Conservation (phyloP, 1,140 invertebrate genomes). For the Zaprionus davidi region DNA sequence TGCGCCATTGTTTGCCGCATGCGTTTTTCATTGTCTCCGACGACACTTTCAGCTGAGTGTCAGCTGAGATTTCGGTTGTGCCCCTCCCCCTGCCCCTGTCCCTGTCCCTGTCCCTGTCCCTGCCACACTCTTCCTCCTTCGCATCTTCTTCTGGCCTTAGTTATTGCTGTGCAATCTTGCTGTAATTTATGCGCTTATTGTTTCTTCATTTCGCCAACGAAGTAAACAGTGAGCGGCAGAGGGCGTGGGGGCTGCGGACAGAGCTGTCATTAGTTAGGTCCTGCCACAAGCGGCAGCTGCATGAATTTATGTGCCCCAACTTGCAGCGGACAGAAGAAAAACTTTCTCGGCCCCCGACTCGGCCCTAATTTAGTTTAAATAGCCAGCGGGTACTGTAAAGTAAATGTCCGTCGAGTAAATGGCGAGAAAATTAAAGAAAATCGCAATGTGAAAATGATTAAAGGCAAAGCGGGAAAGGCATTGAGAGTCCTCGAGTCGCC, state of each 20-base stretch:
- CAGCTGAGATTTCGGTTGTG: constrained; percentile 59
- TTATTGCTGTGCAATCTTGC: constrained; percentile 73
- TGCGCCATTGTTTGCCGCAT: constrained; percentile 70
- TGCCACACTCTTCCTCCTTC: not conserved
- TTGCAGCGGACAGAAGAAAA: constrained; percentile 10
- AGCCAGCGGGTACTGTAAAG: not conserved
- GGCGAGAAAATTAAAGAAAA: constrained; percentile 21
- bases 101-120: no score
- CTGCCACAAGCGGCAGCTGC: constrained; percentile 61
- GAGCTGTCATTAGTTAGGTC: constrained; percentile 67
- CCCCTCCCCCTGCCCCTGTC: not conserved
- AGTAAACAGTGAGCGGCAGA: not conserved
- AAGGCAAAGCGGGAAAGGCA: constrained; percentile 41
- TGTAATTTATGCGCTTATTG: constrained; percentile 78
- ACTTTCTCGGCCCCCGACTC: constrained; percentile 8
- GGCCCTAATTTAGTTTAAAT: constrained; percentile 43
- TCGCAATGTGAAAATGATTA: constrained; percentile 50
- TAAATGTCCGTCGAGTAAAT: not conserved
- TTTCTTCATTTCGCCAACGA: constrained; percentile 71
- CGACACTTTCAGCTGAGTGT: constrained; percentile 41
- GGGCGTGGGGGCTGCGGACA: not conserved
- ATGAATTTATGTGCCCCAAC: constrained; percentile 61
- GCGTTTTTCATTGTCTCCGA: constrained; percentile 65
- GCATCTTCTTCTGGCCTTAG: constrained; percentile 55
- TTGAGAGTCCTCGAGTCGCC: constrained; percentile 47